Evolutionary conservation across 2,113 vertebrate genomes (phyloP).

Genomic region (Poicephalus meyeri): DNA sequence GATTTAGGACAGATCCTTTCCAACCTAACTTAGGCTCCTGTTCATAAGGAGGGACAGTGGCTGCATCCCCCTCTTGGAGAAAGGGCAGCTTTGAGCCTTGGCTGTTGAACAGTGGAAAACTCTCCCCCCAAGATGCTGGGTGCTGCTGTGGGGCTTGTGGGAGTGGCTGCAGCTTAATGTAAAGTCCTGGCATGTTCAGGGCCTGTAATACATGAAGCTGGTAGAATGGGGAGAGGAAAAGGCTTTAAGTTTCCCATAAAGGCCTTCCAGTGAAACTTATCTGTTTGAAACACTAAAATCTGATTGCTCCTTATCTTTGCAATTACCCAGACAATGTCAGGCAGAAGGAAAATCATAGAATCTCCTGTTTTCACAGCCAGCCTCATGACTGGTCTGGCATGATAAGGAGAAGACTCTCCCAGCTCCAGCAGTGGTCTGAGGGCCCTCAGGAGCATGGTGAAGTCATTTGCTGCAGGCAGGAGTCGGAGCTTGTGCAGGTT

Average conservation of each 20-base stretch:
- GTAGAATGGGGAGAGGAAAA: neutral
- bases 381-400: neutral
- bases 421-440: neutral
- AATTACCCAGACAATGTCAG: neutral
- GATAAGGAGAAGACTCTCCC: neutral
- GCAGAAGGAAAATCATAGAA: neutral
- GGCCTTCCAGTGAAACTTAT: neutral
- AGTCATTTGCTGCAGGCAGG: neutral
- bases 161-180: neutral
- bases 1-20: neutral
- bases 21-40: neutral
- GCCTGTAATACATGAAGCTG: rapidly evolving
- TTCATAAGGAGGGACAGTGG: neutral
- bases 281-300: neutral
- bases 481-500: neutral
- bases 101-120: neutral
- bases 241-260: neutral
- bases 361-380: neutral
- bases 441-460: neutral
- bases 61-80: neutral
- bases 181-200: rapidly evolving
- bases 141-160: neutral
- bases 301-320: neutral
- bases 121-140: neutral
- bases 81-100: neutral